Evolutionary conservation across 2,888 invertebrate genomes (phyloP), one percentile per base, ranked within the genome.

Genomic region (Stenchaetothrips biformis): DNA sequence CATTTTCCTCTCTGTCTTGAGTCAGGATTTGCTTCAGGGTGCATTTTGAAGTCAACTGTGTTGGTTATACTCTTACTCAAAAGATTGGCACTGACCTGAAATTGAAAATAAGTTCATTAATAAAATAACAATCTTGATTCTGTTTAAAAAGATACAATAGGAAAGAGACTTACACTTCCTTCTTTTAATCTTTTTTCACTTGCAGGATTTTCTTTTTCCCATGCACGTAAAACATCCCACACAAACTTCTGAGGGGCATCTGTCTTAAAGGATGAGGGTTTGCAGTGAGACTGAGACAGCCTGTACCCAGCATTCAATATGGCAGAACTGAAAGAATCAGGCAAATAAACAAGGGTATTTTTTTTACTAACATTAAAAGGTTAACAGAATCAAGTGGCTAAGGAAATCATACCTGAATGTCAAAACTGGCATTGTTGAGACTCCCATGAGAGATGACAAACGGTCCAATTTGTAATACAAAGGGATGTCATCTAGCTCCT

Each of bases 251-350:
- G 88, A 0, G 99, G 97, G 4, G 99, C 99, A 85, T 95, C 89
- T 0, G 99, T 99, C 88, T 99, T 99, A 37, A 99, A 89, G 0
- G 97, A 96, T 83, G 92, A 91, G 85, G 93, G 94, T 82, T 91
- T 91, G 81, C 95, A 94, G 88, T 99, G 99, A 0, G 98, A 96
- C 84, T 92, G 92, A 0, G 98, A 98, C 3, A 99, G 98, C 84
- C 91, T 89, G 87, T 94, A 96, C 0, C 98, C 98, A 0, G 94
- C 94, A 87, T 97, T 94, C 81, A 97, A 86, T 79, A 98, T 87
- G 0, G 96, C 97, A 0, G 99, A 99, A 84, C 98, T 94, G 86
- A 86, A 89, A 83, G 80, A 78, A 79, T 81, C 81, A 82, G 80
- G 49, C 62, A 37, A 48, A 37, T 21, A 2, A n/a, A 78, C 25